Evolutionary conservation across 1,140 invertebrate species (phyloP), one percentile per base, ranked within the genome.

Genomic region (Heterodera schachtii): DNA sequence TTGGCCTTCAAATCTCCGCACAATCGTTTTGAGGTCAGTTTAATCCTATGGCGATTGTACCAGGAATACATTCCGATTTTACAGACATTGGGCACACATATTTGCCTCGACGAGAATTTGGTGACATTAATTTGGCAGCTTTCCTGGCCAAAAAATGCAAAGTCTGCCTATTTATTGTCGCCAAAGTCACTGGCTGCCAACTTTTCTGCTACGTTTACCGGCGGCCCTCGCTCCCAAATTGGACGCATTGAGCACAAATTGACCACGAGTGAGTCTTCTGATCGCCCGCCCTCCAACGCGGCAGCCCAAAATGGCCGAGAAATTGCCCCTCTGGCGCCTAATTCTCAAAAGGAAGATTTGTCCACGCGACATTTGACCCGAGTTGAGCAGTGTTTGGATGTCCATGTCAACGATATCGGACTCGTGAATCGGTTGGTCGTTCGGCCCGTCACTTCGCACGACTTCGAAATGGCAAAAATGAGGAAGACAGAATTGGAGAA

Each of bases 1-100:
- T 83, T 81, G 21, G 69, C 69, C 46, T 84, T 77, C 64, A 83
- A 83, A 52, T 84, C 82, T 49, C 81, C 82, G 46, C 78, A 79
- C 64, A 84, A 84, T 66, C 69, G 70, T 70, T 44, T 75, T 46
- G 82, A 85, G 81, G 81, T 82, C 57, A 64, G 57, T 44, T 41
- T n/a, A 11, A 11, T 44, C 13, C 52, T 2, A 16, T 8, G 57
- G 5, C 19, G 13, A 64, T 64, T 19, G 5, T 4, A 13, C 1
- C 5, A 19, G 16, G 16, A 3, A 78, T 41, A 16, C 6, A n/a
- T 78, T 16, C 4, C 9, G 2, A 3, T 7, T 1, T 80, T 82
- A 77, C 49, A 81, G 80, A 82, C 80, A 11, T 21, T 81, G 3
- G 80, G 80, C 57, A 66, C 80, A n/a, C n/a, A 44, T 9, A 60